Evolutionary conservation across 2,888 invertebrate genomes (phyloP).

Genomic region (Platynereis dumerilii): DNA sequence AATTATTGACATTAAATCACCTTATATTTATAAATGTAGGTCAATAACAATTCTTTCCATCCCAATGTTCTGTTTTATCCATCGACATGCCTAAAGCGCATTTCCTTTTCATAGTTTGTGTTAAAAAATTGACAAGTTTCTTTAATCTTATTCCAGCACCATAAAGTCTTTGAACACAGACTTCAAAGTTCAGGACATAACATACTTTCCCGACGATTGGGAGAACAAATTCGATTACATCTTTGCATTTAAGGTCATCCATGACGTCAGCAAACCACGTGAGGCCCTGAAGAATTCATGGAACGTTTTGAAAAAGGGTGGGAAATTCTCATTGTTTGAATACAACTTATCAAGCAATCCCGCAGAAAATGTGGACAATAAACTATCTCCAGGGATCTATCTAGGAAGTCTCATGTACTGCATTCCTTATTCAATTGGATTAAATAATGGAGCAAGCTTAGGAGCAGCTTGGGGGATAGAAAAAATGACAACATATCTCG

Average conservation of each 20-base stretch:
- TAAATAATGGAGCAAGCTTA: not conserved
- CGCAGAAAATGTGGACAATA: not conserved
- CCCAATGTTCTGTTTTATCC: no score
- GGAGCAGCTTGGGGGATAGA: not conserved
- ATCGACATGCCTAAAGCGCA: no score
- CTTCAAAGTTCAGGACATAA: not conserved
- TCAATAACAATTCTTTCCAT: no score
- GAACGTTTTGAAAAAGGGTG: not conserved
- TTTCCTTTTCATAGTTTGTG: no score
- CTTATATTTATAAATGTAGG: no score
- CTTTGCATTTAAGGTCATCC: slow-evolving; percentile 5
- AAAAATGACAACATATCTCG: not conserved
- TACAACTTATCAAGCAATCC: slow-evolving; percentile 1
- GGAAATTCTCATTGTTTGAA: slow-evolving; percentile 5
- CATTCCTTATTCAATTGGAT: not conserved
- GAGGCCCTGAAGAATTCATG: not conserved
- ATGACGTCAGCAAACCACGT: not conserved
- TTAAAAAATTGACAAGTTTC: no score
- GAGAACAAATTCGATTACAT: not conserved
- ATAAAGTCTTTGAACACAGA: not conserved
- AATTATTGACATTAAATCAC: no score
- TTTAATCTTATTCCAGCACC: no score
- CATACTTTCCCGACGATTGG: not conserved
- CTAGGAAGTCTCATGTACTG: not conserved
- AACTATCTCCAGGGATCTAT: not conserved